phyloP scores from a whole-genome alignment of 37 sponge, comb jelly and placozoan species.

The Haliclona indistincta region DNA sequence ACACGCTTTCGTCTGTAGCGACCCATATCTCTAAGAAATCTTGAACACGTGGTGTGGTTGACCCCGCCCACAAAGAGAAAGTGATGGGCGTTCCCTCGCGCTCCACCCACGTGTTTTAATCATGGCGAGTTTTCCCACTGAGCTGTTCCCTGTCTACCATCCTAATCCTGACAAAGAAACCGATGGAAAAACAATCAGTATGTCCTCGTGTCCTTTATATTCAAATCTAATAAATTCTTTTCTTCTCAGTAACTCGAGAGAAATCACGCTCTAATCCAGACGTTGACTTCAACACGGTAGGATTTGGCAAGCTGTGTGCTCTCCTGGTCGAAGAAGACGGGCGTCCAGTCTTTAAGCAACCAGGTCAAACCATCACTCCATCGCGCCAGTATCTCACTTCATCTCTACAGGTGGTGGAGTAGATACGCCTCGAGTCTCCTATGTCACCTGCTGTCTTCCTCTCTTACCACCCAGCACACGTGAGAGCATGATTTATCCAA shows the following conservation, averaged over 20 bases:
- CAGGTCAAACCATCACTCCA: too few relatives aligned
- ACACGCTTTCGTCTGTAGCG: constrained; percentile 74
- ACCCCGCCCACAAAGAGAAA: neutral
- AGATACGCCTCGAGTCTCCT: too few relatives aligned
- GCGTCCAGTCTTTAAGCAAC: too few relatives aligned
- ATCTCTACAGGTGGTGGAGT: too few relatives aligned
- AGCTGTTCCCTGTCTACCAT: neutral
- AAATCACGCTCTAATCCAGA: too few relatives aligned
- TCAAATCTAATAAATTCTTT: too few relatives aligned
- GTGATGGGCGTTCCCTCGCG: too few relatives aligned
- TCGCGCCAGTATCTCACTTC: too few relatives aligned
- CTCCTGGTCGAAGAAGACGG: neutral
- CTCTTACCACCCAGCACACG: constrained; percentile 24
- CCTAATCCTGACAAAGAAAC: too few relatives aligned
- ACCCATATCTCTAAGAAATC: constrained; percentile 61
- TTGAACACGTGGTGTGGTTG: neutral
- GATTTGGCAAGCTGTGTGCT: constrained; percentile 10
- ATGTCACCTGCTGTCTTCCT: constrained; percentile 12
- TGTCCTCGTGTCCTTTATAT: too few relatives aligned
- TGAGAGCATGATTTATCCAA: too few relatives aligned
- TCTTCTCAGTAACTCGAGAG: too few relatives aligned
- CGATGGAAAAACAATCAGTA: neutral
- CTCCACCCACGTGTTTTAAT: neutral
- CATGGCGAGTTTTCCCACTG: neutral
- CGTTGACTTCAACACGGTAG: constrained; percentile 10